A percentile compares a stretch with the other conserved stretches of the same genome.
phyloP scores from a whole-genome alignment of 1,140 invertebrate species.

The Diorhabda carinulata region DNA sequence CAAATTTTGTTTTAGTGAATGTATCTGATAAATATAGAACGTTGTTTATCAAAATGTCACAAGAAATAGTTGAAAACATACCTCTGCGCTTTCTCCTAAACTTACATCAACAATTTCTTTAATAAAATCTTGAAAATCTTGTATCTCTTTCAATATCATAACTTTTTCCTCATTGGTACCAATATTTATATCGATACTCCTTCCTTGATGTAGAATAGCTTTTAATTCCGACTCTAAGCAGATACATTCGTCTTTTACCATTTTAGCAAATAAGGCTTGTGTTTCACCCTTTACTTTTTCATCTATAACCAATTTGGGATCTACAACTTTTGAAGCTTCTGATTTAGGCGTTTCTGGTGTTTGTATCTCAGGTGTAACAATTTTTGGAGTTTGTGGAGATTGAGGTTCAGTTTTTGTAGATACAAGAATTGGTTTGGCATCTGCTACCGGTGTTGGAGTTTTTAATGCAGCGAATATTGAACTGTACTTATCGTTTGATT shows the following conservation, averaged over 20 bases:
- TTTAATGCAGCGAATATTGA: slow-evolving; percentile 26
- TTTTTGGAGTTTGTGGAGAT: not conserved
- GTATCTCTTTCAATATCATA: slow-evolving; percentile 48
- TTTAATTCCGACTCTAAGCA: slow-evolving; percentile 61
- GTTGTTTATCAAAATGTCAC: slow-evolving; percentile 8
- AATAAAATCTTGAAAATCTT: slow-evolving; percentile 49
- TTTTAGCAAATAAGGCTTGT: slow-evolving; percentile 41
- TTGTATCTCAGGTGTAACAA: not conserved
- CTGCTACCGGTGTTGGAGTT: not conserved
- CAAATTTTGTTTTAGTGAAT: slow-evolving; percentile 55
- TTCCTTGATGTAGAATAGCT: slow-evolving; percentile 53
- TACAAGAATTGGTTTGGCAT: not conserved
- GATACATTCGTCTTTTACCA: slow-evolving; percentile 55
- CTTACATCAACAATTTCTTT: slow-evolving; percentile 54
- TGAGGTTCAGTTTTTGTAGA: not conserved
- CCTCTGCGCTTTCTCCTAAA: slow-evolving; percentile 49
- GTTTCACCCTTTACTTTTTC: slow-evolving; percentile 26
- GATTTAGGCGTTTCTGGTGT: not conserved
- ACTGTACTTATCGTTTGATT: slow-evolving; percentile 22
- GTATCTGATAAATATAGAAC: slow-evolving; percentile 46
- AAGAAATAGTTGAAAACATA: slow-evolving; percentile 19
- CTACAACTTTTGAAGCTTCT: not conserved
- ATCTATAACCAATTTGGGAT: slow-evolving; percentile 10
- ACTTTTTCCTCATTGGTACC: slow-evolving; percentile 54
- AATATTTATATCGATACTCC: slow-evolving; percentile 51